phyloP scores from a whole-genome alignment of 2,888 invertebrate genomes.

The Hirtodrosophila trivittata region DNA sequence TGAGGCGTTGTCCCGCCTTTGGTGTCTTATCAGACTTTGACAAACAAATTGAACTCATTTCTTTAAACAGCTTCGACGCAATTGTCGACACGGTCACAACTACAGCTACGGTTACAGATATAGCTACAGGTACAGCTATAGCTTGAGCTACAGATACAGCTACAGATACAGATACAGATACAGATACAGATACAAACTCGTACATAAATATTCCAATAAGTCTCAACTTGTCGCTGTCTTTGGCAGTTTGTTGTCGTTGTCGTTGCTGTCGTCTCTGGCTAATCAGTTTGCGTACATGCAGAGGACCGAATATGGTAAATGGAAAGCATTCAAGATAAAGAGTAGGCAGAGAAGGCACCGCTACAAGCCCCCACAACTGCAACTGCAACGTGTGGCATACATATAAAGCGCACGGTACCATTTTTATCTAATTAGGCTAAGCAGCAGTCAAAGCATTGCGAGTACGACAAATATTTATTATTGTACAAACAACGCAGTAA shows the following conservation, averaged over 20 bases:
- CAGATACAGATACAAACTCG: no score
- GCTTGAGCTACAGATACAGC: conserved; percentile 13
- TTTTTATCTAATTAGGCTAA: conserved; percentile 81
- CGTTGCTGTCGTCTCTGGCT: conserved; percentile 38
- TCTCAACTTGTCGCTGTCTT: conserved; percentile 57
- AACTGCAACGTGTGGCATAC: conserved; percentile 46
- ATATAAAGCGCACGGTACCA: conserved; percentile 54
- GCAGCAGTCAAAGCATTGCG: conserved; percentile 47
- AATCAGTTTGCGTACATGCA: conserved; percentile 55
- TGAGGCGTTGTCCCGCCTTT: background rate
- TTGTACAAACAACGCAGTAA: conserved; percentile 64
- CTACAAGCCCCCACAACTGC: no score
- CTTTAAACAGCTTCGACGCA: conserved; percentile 70
- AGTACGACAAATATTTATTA: conserved; percentile 71
- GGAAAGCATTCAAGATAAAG: conserved; percentile 67
- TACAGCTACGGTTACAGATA: conserved; percentile 13
- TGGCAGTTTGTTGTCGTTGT: conserved; percentile 32
- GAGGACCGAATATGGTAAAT: conserved; percentile 71
- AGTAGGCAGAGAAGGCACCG: conserved; percentile 6
- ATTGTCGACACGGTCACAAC: conserved; percentile 44
- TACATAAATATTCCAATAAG: conserved; percentile 71
- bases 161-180: conserved; percentile 24
- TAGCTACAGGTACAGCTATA: conserved; percentile 20
- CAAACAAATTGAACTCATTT: conserved; percentile 77
- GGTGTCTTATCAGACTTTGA: conserved; percentile 58